A percentile compares a stretch with the other conserved stretches of the same genome.
These are phyloP conservation scores for Sebastolobus alascanus DNA, from an alignment of 2,797 vertebrate genomes.

Conservation along the genomic window DNA sequence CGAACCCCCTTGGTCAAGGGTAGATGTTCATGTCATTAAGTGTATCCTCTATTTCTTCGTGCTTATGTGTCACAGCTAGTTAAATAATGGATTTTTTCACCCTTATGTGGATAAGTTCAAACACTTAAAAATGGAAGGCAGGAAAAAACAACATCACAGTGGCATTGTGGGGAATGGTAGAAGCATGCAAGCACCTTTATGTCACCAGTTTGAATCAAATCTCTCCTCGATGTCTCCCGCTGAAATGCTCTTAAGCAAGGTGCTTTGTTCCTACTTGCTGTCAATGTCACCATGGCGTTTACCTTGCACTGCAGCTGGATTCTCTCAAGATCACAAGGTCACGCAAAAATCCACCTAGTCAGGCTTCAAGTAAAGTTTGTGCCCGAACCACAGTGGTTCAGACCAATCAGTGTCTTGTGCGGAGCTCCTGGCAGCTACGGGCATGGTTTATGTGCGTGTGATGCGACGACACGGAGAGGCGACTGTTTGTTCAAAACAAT, in stretches of 20 bases:
- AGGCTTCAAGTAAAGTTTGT: neutral
- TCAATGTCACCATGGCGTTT: neutral
- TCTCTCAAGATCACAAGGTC: neutral
- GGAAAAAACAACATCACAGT: neutral
- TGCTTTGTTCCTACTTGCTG: neutral
- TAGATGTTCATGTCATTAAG: slow-evolving; percentile 12
- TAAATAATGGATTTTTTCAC: slow-evolving; percentile 27
- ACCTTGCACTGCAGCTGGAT: neutral
- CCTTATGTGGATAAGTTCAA: neutral
- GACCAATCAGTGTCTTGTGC: neutral
- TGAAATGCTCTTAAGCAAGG: neutral
- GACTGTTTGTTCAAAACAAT: neutral
- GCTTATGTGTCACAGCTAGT: slow-evolving; percentile 20
- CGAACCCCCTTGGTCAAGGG: slow-evolving; percentile 14
- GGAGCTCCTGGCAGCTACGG: neutral
- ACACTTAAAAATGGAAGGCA: neutral
- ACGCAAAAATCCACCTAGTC: neutral
- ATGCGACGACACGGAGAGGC: neutral
- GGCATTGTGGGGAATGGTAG: neutral
- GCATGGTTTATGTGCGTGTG: neutral
- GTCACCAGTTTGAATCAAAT: slow-evolving; percentile 4
- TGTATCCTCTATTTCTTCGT: slow-evolving; percentile 1
- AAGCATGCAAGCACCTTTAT: neutral
- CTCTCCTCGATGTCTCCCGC: neutral
- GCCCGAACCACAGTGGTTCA: neutral